Conservation (phyloP, 1,140 invertebrate genomes). For the Brachionus angularis region DNA sequence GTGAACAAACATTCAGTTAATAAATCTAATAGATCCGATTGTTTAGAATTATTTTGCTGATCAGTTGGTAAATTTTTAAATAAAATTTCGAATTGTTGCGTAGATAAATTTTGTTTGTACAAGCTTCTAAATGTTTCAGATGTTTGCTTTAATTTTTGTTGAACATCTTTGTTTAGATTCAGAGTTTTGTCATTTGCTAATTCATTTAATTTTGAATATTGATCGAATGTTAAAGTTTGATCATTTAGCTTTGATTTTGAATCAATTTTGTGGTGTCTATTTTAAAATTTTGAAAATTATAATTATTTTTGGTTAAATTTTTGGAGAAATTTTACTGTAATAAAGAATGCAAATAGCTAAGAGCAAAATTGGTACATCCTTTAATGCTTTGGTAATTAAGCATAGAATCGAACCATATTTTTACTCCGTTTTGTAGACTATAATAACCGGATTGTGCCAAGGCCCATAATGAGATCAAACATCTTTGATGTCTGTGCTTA, state of each 20-base stretch:
- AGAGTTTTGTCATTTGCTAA: slow-evolving; percentile 8
- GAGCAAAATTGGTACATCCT: slow-evolving; percentile 1
- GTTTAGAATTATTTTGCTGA: slow-evolving; percentile 5
- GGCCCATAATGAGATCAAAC: slow-evolving; percentile 1
- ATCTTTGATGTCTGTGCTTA: slow-evolving; percentile 18
- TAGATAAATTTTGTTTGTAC: neutral
- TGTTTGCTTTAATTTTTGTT: neutral
- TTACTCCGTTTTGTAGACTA: slow-evolving; percentile 1
- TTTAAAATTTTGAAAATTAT: neutral
- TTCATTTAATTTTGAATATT: neutral
- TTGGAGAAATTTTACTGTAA: neutral
- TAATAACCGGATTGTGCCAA: slow-evolving; percentile 28
- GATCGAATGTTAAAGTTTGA: neutral
- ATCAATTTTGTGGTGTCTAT: neutral
- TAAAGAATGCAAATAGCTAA: neutral
- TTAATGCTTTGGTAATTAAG: neutral
- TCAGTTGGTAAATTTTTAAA: neutral
- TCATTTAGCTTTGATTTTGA: slow-evolving; percentile 9
- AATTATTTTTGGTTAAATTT: neutral
- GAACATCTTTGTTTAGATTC: neutral
- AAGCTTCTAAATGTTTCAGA: neutral
- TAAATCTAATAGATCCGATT: neutral
- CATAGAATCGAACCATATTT: slow-evolving; percentile 12
- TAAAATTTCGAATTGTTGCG: neutral
- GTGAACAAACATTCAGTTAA: neutral